These are phyloP conservation scores for Selene dorsalis DNA, from an alignment of 2,797 vertebrate genomes.

Conservation along the genomic window DNA sequence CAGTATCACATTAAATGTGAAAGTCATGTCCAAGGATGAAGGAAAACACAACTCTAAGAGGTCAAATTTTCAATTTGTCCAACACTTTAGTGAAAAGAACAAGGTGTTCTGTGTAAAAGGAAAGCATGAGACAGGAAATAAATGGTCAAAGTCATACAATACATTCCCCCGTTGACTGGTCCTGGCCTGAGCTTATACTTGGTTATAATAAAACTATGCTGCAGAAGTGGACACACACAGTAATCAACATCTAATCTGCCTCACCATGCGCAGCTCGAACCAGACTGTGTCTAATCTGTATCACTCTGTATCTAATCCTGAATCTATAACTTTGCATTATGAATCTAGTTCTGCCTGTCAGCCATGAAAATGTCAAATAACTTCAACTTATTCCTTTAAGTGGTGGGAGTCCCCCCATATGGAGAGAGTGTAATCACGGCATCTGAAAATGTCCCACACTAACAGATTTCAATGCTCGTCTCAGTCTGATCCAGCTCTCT, in stretches of 20 bases:
- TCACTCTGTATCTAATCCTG: constrained; percentile 22
- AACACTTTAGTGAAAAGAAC: no score
- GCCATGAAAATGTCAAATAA: constrained; percentile 53
- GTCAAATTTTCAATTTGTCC: no score
- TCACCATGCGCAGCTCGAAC: neutral
- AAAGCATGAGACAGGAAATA: neutral
- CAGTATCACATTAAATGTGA: no score
- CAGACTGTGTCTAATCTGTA: constrained; percentile 8
- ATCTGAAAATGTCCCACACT: constrained; percentile 38
- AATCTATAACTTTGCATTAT: constrained; percentile 19
- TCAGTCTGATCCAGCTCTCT: constrained; percentile 47
- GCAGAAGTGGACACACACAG: neutral
- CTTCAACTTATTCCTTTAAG: constrained; percentile 38
- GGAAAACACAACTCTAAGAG: no score
- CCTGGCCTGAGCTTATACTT: neutral
- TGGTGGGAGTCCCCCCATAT: neutral
- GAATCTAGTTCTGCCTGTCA: constrained; percentile 41
- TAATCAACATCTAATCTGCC: neutral
- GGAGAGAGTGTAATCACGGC: constrained; percentile 39
- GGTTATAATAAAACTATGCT: neutral
- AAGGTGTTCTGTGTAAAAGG: no score
- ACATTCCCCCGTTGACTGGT: no score
- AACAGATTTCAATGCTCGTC: constrained; percentile 40
- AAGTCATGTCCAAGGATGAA: no score
- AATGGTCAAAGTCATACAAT: neutral